Evolutionary conservation across 2,888 invertebrate species (phyloP).

Genomic region (Acanthosoma haemorrhoidale): DNA sequence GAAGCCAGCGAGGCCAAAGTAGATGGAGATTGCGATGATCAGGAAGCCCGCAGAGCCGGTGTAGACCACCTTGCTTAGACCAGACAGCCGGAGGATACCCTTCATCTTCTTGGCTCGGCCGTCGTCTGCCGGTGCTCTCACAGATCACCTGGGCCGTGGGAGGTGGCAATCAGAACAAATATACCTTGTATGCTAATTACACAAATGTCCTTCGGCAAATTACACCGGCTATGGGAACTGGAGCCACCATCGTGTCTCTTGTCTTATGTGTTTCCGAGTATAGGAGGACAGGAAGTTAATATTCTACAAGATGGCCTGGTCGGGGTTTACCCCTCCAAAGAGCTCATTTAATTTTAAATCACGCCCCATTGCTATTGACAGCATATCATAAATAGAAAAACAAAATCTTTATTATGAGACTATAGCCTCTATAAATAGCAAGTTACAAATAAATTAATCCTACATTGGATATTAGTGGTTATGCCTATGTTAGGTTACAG

Average conservation of each 20-base stretch:
- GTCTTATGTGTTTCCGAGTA: no score
- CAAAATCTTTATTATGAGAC: no score
- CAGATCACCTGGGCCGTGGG: slow-evolving; percentile 5
- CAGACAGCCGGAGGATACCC: not conserved
- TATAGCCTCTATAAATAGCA: no score
- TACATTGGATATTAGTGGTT: no score
- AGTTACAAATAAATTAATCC: no score
- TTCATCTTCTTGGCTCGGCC: not conserved
- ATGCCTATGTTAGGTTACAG: no score
- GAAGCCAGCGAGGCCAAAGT: not conserved
- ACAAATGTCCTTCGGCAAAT: not conserved
- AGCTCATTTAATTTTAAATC: no score
- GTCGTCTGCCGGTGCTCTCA: not conserved
- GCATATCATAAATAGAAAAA: no score
- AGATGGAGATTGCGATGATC: not conserved
- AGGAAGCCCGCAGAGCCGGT: not conserved
- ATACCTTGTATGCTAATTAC: not conserved
- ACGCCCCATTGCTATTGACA: no score
- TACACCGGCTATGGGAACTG: not conserved
- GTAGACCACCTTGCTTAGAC: not conserved
- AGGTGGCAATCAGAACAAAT: not conserved
- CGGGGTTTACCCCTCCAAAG: no score
- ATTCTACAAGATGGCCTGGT: no score
- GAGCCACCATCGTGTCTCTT: not conserved
- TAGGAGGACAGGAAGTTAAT: no score